Evolutionary conservation across 23 tunicate species (phyloP).

Genomic region (Halocynthia roretzi): DNA sequence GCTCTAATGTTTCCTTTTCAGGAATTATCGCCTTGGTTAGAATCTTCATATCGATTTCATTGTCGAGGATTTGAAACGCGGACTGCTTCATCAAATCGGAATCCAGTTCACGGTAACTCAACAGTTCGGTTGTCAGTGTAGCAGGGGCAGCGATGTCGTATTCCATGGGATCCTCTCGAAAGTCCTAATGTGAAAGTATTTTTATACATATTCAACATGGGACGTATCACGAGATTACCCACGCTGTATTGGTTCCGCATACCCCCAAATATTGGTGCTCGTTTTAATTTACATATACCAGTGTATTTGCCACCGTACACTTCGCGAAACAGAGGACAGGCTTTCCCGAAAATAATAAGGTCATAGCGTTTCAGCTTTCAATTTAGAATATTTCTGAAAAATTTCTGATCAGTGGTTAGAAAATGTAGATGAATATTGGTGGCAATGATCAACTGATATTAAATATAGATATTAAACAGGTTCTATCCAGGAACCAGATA

Average conservation of each 20-base stretch:
- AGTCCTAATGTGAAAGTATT: no score
- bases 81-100: slow-evolving; percentile 16
- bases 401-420: background rate
- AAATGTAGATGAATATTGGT: background rate
- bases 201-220: no score
- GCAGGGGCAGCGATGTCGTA: slow-evolving; percentile 2
- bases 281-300: no score
- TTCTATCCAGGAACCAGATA: no score
- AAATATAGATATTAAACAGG: background rate
- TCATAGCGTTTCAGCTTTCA: no score
- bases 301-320: no score
- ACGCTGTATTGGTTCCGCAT: no score
- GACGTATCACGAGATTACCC: no score
- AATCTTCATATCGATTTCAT: slow-evolving; percentile 15
- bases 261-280: no score
- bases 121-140: background rate
- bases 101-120: slow-evolving; percentile 14
- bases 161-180: background rate
- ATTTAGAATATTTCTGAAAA: background rate
- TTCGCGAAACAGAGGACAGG: no score
- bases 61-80: slow-evolving; percentile 26
- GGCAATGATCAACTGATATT: background rate
- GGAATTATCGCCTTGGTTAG: slow-evolving; percentile 3
- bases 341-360: no score
- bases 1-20: slow-evolving; percentile 3